Evolutionary conservation across 2,797 vertebrate species (phyloP).

Genomic region (Cossypha caffra): DNA sequence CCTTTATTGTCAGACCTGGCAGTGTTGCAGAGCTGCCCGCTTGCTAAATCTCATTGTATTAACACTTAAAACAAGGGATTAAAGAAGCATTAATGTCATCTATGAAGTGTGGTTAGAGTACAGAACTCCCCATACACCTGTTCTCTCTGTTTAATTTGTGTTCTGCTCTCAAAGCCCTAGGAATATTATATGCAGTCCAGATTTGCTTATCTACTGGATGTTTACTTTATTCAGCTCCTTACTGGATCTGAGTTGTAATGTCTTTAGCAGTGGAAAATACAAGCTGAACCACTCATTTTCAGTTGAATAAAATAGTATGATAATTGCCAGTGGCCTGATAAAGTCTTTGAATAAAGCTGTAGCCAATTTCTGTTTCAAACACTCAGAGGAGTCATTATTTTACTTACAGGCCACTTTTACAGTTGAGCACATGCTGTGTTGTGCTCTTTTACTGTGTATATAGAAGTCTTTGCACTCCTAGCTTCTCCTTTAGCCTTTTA

Average conservation of each 20-base stretch:
- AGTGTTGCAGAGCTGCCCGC: not conserved
- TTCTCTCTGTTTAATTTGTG: not conserved
- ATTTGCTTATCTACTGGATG: not conserved
- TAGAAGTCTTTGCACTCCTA: not conserved
- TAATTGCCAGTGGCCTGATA: not conserved
- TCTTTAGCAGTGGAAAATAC: not conserved
- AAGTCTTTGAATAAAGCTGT: constrained; percentile 1
- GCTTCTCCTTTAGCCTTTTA: not conserved
- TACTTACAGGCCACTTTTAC: not conserved
- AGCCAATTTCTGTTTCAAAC: constrained; percentile 17
- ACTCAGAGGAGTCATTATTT: not conserved
- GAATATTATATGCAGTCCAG: not conserved
- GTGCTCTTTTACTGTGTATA: not conserved
- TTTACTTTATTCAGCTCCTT: not conserved
- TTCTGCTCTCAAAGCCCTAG: not conserved
- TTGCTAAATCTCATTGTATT: not conserved
- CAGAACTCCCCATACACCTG: not conserved
- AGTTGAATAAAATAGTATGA: not conserved
- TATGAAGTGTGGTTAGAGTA: not conserved
- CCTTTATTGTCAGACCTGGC: not conserved
- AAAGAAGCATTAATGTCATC: not conserved
- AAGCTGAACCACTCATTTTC: not conserved
- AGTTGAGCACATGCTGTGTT: not conserved
- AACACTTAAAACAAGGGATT: not conserved
- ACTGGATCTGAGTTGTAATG: not conserved